Conservation (phyloP, 2,113 vertebrate genomes). For the Physeter macrocephalus region DNA sequence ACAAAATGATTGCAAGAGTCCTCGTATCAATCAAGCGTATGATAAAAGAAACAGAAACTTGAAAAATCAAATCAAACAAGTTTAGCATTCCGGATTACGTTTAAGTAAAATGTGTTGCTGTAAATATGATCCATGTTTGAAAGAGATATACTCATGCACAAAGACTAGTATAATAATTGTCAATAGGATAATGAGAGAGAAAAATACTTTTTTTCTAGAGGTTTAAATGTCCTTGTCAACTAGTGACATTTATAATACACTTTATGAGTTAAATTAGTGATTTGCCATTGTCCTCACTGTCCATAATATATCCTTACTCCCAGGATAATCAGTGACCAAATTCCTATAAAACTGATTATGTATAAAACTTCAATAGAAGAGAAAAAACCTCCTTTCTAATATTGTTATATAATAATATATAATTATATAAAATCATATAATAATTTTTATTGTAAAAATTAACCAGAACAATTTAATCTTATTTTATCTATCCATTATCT, state of each 20-base stretch:
- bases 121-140: conserved; percentile 12
- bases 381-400: background rate
- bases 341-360: background rate
- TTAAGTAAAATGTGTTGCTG: background rate
- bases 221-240: background rate
- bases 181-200: background rate
- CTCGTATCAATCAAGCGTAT: background rate
- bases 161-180: background rate
- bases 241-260: background rate
- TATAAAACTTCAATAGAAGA: background rate
- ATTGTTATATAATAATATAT: background rate
- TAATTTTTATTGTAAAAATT: background rate
- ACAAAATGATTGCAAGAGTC: conserved; percentile 9
- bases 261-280: background rate
- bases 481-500: background rate
- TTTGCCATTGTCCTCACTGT: background rate
- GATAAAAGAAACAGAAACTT: background rate
- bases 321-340: background rate
- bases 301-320: background rate
- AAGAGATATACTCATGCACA: background rate
- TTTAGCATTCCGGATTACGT: background rate
- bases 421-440: background rate
- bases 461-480: background rate
- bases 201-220: background rate
- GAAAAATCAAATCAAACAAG: background rate